Base-by-base conservation (phyloP, 2,888 invertebrate species). In the Anarsia innoxiella region DNA sequence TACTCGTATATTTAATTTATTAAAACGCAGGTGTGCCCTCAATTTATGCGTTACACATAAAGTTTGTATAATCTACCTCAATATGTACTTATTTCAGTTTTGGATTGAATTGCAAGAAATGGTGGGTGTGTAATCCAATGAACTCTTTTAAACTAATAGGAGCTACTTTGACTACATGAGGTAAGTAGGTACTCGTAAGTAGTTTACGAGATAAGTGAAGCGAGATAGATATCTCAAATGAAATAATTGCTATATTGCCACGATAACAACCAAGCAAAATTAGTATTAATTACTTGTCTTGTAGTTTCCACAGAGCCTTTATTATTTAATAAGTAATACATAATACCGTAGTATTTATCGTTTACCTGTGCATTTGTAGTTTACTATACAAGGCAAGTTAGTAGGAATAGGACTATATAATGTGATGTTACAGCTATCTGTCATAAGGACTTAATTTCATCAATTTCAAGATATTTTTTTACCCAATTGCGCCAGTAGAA, bases 11-110 rank as follows among this genome's bases (percentile, higher is more conserved):
- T 36, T 36, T 30, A 36, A 30, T 30, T 36, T 30, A 36, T 23
- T 36, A 36, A 35, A 36, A 36, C 35, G 28, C 36, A 36, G 36
- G 36, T 36, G 36, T 23, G 36, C 30, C 36, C n/a, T n/a, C 3
- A 36, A 36, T 36, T 36, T 36, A 29, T 36, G 36, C 29, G 14
- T 30, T 30, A 30, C 29, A 36, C 35, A 19, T 36, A 36, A 36
- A 36, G 35, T 23, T 28, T 29, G n/a, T 36, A 30, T 36, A 36
- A 36, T 29, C 36, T 36, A 19, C 36, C 30, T 12, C 23, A 4
- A 6, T 13, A 12, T 9, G 25, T 12, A 19, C 12, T 3, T 19
- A 29, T 28, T 36, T 36, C 29, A 16, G 25, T 36, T 36, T 28
- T 36, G 25, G 4, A 5, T 19, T 8, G 3, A 5, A 19, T 19